Conservation (phyloP, 2,797 vertebrate species). For the Sardinella longiceps region DNA sequence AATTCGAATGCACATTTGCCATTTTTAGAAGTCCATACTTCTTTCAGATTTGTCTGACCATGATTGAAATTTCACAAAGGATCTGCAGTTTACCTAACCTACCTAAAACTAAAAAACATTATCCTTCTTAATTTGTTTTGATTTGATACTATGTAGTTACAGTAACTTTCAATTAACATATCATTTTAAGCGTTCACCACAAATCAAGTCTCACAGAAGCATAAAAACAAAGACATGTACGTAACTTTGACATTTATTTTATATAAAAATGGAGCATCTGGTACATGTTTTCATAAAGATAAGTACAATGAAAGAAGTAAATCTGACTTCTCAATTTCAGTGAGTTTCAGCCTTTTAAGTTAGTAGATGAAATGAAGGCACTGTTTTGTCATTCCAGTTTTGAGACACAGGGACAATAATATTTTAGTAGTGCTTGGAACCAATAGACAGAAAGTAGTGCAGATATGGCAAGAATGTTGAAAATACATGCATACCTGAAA, state of each 20-base stretch:
- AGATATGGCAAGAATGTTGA: conserved; percentile 69
- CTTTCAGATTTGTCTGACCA: too few species aligned
- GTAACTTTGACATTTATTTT: conserved; percentile 24
- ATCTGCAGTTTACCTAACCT: too few species aligned
- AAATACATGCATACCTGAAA: conserved; percentile 60
- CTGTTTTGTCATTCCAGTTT: conserved; percentile 83
- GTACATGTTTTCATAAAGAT: conserved; percentile 12
- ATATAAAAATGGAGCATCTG: conserved; percentile 3
- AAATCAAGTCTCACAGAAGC: too few species aligned
- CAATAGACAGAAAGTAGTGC: conserved; percentile 70
- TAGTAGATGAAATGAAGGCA: conserved; percentile 83
- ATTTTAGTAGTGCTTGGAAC: conserved; percentile 60
- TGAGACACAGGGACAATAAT: conserved; percentile 57
- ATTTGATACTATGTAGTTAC: too few species aligned
- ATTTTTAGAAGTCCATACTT: too few species aligned
- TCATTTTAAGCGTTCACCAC: too few species aligned
- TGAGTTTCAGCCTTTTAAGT: conserved; percentile 68
- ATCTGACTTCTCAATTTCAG: conserved; percentile 50
- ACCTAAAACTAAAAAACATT: too few species aligned
- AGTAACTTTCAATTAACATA: too few species aligned
- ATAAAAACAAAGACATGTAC: neutral
- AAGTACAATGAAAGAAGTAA: conserved; percentile 9
- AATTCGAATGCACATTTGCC: too few species aligned
- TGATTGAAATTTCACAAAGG: too few species aligned
- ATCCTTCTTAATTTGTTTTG: too few species aligned